Percentiles rank a stretch among this genome's conserved stretches.
Conservation (phyloP, 2,888 invertebrate genomes). For the Synergus itoensis region DNA sequence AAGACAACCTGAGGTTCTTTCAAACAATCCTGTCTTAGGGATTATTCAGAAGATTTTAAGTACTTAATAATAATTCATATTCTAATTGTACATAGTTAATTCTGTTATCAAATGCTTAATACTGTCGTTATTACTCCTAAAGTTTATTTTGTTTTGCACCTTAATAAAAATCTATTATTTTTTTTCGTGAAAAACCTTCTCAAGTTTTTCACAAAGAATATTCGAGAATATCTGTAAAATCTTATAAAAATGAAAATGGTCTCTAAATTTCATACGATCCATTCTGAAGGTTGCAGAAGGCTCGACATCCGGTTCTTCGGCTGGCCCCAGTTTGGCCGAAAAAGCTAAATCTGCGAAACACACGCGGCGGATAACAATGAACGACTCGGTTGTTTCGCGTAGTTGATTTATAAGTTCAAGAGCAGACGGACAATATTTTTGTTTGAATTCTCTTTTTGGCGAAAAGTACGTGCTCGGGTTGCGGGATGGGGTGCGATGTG, state of each 20-base stretch:
- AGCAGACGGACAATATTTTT: slow-evolving; percentile 68
- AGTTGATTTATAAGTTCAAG: slow-evolving; percentile 72
- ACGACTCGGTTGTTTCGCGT: slow-evolving; percentile 11
- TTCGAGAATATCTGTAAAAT: no score
- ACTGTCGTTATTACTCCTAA: no score
- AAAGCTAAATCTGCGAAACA: background rate
- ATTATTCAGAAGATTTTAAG: background rate
- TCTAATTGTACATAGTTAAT: no score
- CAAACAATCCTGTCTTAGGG: background rate
- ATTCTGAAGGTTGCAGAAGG: background rate
- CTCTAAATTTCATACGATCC: no score
- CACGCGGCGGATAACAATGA: slow-evolving; percentile 18
- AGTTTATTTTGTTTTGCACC: no score
- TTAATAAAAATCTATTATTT: no score
- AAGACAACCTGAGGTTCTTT: background rate
- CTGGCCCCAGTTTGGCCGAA: background rate
- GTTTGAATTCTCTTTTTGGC: slow-evolving; percentile 66
- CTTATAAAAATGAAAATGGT: no score
- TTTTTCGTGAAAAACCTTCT: no score
- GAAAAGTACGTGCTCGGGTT: slow-evolving; percentile 60
- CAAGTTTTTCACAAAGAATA: no score
- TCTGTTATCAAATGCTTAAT: no score
- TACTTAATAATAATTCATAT: no score
- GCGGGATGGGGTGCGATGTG: slow-evolving; percentile 60
- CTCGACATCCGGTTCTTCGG: background rate